A percentile compares a stretch with the other conserved stretches of the same genome.
phyloP scores from a whole-genome alignment of 2,888 invertebrate genomes.

The Phalangium opilio region DNA sequence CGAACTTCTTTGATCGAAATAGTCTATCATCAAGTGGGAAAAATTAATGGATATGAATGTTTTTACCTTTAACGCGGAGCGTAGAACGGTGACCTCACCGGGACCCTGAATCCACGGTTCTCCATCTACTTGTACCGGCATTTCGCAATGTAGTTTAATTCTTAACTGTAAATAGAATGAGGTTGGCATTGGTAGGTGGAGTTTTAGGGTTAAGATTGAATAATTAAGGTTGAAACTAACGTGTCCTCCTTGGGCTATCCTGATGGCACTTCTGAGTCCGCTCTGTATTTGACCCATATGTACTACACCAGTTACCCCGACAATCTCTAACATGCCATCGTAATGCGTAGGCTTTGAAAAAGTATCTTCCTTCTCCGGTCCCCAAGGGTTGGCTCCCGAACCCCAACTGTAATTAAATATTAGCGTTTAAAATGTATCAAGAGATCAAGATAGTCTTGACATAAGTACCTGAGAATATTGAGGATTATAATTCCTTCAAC shows the following conservation, averaged over 20 bases:
- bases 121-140: constrained; percentile 98
- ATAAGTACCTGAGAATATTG: constrained; percentile 80
- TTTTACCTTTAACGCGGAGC: constrained; percentile 91
- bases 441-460: background rate
- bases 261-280: constrained; percentile 85
- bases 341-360: constrained; percentile 98
- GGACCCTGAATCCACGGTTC: constrained; percentile 99
- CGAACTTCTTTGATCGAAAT: too few relatives aligned
- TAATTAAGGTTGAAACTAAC: too few relatives aligned
- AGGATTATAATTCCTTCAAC: constrained; percentile 98
- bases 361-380: constrained; percentile 94
- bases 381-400: constrained; percentile 99
- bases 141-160: constrained; percentile 89
- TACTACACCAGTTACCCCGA: constrained; percentile 96
- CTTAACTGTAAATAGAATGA: constrained; percentile 56
- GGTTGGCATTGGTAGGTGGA: too few relatives aligned
- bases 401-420: constrained; percentile 71
- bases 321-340: constrained; percentile 97
- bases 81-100: constrained; percentile 93
- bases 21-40: constrained; percentile 3
- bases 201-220: too few relatives aligned
- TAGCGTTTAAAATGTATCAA: too few relatives aligned
- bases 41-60: constrained; percentile 5
- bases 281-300: constrained; percentile 99
- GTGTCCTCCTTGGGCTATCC: constrained; percentile 87